Conservation (phyloP, 1,140 invertebrate genomes). For the Zaprionus capensis region DNA sequence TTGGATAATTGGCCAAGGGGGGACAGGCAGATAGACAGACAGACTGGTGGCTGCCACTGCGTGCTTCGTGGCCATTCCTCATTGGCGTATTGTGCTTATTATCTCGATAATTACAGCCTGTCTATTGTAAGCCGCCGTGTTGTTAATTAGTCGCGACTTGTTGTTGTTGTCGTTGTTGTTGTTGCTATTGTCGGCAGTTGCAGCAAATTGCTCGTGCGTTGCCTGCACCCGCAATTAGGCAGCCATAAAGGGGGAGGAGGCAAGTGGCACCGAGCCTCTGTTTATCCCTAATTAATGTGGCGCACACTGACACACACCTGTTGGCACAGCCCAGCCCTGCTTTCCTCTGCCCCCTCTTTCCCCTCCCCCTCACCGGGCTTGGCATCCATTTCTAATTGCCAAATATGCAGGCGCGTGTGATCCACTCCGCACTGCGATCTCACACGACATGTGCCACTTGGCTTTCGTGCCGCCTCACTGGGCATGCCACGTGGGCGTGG, state of each 20-base stretch:
- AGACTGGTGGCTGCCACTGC: constrained; percentile 26
- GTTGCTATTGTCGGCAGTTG: constrained; percentile 22
- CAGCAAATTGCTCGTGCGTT: constrained; percentile 65
- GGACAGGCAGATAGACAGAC: background rate
- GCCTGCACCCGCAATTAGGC: constrained; percentile 52
- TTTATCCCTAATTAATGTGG: constrained; percentile 50
- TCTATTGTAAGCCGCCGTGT: constrained; percentile 61
- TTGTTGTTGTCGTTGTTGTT: constrained; percentile 5
- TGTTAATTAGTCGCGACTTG: constrained; percentile 41
- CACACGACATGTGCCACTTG: constrained; percentile 59
- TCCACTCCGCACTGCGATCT: constrained; percentile 20
- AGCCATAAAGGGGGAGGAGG: background rate
- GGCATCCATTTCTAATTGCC: constrained; percentile 57
- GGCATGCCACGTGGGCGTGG: constrained; percentile 47
- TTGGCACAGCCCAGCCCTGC: constrained; percentile 9
- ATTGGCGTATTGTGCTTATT: constrained; percentile 58
- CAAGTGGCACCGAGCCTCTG: background rate
- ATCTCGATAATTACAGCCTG: constrained; percentile 64
- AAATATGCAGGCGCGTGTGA: constrained; percentile 68
- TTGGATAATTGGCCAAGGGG: constrained; percentile 36
- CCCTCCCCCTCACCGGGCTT: background rate
- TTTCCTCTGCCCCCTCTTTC: too few relatives aligned
- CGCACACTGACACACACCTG: constrained; percentile 31
- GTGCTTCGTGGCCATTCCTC: constrained; percentile 56
- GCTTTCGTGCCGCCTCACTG: constrained; percentile 30